phyloP scores from a whole-genome alignment of 2,888 invertebrate genomes.

The Sepioteuthis lessoniana region DNA sequence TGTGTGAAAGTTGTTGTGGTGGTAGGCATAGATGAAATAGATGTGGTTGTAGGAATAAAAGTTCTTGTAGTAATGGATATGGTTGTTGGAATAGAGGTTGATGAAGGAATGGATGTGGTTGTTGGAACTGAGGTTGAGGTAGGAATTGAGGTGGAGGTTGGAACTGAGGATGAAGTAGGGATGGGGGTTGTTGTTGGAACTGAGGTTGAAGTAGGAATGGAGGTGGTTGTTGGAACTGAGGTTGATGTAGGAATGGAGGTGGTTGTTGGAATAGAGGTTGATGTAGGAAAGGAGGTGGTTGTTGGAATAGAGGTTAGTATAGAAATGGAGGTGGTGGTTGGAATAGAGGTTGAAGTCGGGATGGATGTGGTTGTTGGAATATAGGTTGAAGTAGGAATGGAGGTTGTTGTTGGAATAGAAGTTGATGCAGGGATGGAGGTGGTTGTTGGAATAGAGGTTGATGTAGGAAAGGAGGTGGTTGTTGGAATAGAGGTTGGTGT shows the following conservation, averaged over 20 bases:
- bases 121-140: background rate
- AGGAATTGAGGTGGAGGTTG: background rate
- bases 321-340: background rate
- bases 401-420: too few species aligned
- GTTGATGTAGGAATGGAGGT: too few species aligned
- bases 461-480: background rate
- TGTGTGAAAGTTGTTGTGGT: background rate
- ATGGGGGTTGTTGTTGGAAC: background rate
- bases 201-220: background rate
- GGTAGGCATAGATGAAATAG: background rate
- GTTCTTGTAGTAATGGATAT: background rate
- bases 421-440: too few species aligned
- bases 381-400: too few species aligned
- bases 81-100: background rate
- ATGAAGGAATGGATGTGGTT: background rate
- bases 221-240: too few species aligned
- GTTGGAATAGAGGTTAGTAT: too few species aligned
- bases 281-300: too few species aligned
- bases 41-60: background rate
- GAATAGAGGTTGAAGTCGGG: background rate
- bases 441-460: too few species aligned
- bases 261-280: too few species aligned
- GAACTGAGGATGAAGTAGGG: background rate
- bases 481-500: background rate
- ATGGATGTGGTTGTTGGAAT: too few species aligned